These are phyloP conservation scores for Ictalurus punctatus DNA, from an alignment of 2,113 vertebrate genomes.

Conservation along the genomic window DNA sequence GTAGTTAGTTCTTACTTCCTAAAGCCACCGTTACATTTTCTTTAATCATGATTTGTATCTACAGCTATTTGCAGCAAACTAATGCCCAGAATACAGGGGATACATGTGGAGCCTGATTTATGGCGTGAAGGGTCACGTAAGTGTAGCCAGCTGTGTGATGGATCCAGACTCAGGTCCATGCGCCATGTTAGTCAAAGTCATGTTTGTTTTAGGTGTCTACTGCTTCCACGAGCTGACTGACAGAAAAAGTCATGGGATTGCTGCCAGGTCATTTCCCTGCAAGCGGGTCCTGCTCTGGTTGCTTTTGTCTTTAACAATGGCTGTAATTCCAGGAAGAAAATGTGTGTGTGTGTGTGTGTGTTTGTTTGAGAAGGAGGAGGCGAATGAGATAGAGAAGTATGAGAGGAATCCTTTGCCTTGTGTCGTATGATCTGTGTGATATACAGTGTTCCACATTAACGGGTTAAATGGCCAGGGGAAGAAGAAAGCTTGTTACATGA, in stretches of 20 bases:
- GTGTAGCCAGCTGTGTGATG: neutral
- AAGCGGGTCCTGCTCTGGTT: constrained; percentile 24
- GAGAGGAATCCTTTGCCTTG: neutral
- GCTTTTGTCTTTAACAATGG: constrained; percentile 44
- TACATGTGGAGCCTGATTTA: neutral
- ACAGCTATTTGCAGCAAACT: neutral
- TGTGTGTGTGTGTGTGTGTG: neutral
- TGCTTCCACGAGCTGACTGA: constrained; percentile 14
- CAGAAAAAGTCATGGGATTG: constrained; percentile 20
- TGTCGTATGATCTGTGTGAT: neutral
- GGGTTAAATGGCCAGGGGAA: neutral
- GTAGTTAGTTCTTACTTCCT: neutral
- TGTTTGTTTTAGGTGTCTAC: constrained; percentile 39
- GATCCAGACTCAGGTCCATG: neutral
- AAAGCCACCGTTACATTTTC: neutral
- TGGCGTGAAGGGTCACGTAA: neutral
- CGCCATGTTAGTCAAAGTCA: constrained; percentile 19
- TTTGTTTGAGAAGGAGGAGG: neutral
- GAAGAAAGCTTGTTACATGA: neutral
- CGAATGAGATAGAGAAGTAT: neutral
- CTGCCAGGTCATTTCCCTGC: constrained; percentile 38
- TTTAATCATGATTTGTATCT: neutral
- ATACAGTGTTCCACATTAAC: neutral
- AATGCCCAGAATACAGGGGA: neutral
- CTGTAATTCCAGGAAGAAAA: constrained; percentile 34